Conservation (phyloP, 2,113 vertebrate genomes). For the Sinosuthora webbiana region DNA sequence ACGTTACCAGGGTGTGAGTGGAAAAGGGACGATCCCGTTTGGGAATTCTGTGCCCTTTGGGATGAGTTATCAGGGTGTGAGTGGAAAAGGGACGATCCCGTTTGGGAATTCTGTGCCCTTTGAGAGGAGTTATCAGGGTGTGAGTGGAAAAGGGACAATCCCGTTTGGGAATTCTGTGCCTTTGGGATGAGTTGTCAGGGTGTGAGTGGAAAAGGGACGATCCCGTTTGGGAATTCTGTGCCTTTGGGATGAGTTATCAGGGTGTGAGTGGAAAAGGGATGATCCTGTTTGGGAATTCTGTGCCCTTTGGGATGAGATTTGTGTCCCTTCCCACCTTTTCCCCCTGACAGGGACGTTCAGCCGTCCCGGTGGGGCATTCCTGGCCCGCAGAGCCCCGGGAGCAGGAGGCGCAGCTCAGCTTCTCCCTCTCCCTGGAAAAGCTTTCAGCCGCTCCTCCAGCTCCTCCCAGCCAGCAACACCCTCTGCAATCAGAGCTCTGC, state of each 20-base stretch:
- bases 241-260: rapidly evolving
- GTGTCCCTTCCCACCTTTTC: too few relatives aligned
- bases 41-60: neutral
- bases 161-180: neutral
- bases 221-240: neutral
- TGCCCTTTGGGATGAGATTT: neutral
- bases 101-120: neutral
- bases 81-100: rapidly evolving
- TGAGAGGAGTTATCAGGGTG: too few relatives aligned
- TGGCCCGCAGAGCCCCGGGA: rapidly evolving
- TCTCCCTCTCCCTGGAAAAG: neutral
- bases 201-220: rapidly evolving
- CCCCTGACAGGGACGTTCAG: neutral
- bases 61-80: too few relatives aligned
- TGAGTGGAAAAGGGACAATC: rapidly evolving
- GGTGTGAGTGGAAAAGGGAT: rapidly evolving
- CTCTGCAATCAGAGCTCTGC: neutral
- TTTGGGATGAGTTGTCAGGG: neutral
- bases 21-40: neutral
- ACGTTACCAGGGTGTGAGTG: rapidly evolving
- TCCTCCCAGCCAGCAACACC: rapidly evolving
- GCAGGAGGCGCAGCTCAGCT: neutral
- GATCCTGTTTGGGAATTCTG: neutral
- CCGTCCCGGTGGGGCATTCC: rapidly evolving
- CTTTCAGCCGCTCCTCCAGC: neutral